Conservation (phyloP, 64 coral and sea anemone species). For the Catalaphyllia jardinei region DNA sequence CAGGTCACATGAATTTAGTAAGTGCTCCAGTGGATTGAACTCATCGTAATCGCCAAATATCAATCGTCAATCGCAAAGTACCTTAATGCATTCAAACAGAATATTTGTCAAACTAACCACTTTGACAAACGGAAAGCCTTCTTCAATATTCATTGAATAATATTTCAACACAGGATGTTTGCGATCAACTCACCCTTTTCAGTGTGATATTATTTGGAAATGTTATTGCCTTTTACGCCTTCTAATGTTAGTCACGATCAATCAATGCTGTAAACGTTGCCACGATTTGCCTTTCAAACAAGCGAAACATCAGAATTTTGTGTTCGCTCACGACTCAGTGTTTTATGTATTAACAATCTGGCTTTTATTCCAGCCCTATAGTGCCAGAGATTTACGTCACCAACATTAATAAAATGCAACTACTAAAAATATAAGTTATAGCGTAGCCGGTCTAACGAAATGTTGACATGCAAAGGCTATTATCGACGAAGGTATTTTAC, state of each 20-base stretch:
- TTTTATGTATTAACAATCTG: not conserved
- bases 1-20: not conserved
- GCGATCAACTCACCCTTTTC: slow-evolving; percentile 1
- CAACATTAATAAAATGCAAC: not conserved
- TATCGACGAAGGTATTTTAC: too few relatives aligned
- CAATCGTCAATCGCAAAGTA: not conserved
- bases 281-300: too few relatives aligned
- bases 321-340: too few relatives aligned
- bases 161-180: slow-evolving; percentile 40
- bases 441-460: too few relatives aligned
- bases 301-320: too few relatives aligned
- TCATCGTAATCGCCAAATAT: not conserved
- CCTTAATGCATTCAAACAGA: not conserved
- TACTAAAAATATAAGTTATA: too few relatives aligned
- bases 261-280: not conserved
- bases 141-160: slow-evolving; percentile 16
- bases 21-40: not conserved
- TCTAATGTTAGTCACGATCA: not conserved
- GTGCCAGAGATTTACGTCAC: not conserved
- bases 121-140: slow-evolving; percentile 18
- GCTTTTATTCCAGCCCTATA: not conserved
- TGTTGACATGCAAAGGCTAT: too few relatives aligned
- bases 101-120: slow-evolving; percentile 16
- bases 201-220: slow-evolving; percentile 24
- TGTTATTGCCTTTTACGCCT: not conserved